Base-by-base conservation (phyloP, 2,888 invertebrate species). In the Brachyopa scutellaris region DNA sequence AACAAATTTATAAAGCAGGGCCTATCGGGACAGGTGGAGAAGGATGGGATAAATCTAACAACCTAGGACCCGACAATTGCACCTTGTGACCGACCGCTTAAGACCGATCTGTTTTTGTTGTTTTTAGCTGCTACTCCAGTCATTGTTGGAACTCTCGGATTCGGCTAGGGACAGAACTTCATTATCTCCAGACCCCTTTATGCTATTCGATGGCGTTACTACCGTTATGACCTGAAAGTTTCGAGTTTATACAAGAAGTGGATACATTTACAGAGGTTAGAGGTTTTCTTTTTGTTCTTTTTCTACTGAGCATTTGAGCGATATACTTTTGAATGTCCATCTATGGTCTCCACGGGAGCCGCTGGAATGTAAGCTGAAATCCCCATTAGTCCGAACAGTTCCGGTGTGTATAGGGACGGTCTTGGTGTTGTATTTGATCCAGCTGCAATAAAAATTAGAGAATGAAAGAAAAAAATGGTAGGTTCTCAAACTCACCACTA, bases 261-360 rank as follows among this genome's bases (percentile, higher is more conserved):
- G 29, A 70, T 15, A 76, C 45, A 33, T 33, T 66, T 57, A 15
- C 33, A 36, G 45, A 70, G 64, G 70, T 84, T 84, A 84, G 55
- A 26, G 42, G 11, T 55, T 74, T 51, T 15, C 5, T 45, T 29
- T 29, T 42, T 13, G 23, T n/a, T n/a, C n/a, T n/a, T n/a, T n/a
- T 26, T 73, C 45, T 74, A 82, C 76, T 84, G 73, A 7, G 83
- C 72, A 80, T 85, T 84, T 85, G 87, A 85, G 73, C 85, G 86
- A 86, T 87, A 88, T 91, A 94, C 94, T 92, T 92, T 93, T n/a
- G 94, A 94, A 88, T 93, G 93, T 74, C 93, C 94, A 77, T 92
- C 89, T 85, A 92, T 92, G 6, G 92, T 93, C 86, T 92, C 91
- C 64, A 92, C 91, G 1, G 92, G 92, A 42, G 92, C 88, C 85